Conservation (phyloP, 1,140 invertebrate species). For the Musca vetustissima region DNA sequence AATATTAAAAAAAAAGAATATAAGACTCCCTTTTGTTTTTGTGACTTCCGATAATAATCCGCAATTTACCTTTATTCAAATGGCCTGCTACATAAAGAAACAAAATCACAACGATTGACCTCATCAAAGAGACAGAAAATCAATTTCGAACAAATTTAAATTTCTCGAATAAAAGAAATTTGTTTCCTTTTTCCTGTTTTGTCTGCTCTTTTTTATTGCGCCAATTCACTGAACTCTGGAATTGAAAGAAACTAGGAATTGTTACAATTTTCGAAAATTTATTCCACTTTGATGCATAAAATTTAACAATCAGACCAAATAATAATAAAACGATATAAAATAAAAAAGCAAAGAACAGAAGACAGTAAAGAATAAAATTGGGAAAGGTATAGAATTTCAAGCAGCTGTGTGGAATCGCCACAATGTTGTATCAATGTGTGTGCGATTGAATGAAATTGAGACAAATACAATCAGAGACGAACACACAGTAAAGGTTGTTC, state of each 20-base stretch:
- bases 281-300: constrained; percentile 27
- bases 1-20: no score
- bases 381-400: constrained; percentile 30
- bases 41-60: constrained; percentile 8
- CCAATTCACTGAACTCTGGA: no score
- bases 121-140: constrained; percentile 22
- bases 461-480: no score
- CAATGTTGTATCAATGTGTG: not conserved
- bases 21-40: not conserved
- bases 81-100: not conserved
- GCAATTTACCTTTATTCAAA: constrained; percentile 17
- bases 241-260: no score
- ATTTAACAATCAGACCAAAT: constrained; percentile 27
- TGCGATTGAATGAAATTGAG: not conserved
- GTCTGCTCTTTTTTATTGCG: no score
- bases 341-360: not conserved
- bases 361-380: not conserved
- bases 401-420: constrained; percentile 29
- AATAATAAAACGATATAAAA: constrained; percentile 10
- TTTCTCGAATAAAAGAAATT: not conserved
- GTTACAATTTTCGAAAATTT: no score
- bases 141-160: constrained; percentile 23
- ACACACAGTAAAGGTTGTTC: no score
- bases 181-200: constrained; percentile 1
- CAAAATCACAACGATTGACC: not conserved